These are phyloP conservation scores for Cavia porcellus DNA, from an alignment of 2,113 vertebrate genomes.

Conservation along the genomic window DNA sequence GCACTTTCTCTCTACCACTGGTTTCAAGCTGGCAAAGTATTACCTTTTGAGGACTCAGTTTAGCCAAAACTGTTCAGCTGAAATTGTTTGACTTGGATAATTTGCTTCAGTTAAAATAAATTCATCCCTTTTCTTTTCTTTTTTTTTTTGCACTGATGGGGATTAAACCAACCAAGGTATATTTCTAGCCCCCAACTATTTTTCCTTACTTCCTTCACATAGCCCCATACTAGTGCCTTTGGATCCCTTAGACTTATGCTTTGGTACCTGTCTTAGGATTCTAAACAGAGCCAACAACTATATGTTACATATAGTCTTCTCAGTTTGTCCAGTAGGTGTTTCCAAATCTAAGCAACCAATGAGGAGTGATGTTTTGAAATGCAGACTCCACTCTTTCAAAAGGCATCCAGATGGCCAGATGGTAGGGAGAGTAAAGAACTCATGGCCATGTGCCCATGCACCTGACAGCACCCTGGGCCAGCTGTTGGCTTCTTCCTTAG, in stretches of 20 bases:
- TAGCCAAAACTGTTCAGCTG: too few species aligned
- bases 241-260: neutral
- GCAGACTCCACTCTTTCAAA: neutral
- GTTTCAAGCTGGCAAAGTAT: neutral
- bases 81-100: neutral
- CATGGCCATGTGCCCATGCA: rapidly evolving
- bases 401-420: neutral
- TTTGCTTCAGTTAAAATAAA: neutral
- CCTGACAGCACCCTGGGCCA: neutral
- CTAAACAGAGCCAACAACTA: neutral
- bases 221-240: neutral
- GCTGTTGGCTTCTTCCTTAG: neutral
- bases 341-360: neutral
- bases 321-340: neutral
- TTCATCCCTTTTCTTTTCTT: neutral
- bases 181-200: neutral
- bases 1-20: neutral
- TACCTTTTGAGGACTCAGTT: neutral
- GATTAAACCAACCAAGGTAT: neutral
- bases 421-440: neutral
- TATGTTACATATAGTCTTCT: neutral
- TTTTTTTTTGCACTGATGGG: neutral
- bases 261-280: neutral
- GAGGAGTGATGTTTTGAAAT: neutral
- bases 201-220: neutral